Percentiles rank a stretch among this genome's conserved stretches.
These are phyloP conservation scores for Euzophera pinguis DNA, from an alignment of 2,888 invertebrate genomes.

Conservation along the genomic window DNA sequence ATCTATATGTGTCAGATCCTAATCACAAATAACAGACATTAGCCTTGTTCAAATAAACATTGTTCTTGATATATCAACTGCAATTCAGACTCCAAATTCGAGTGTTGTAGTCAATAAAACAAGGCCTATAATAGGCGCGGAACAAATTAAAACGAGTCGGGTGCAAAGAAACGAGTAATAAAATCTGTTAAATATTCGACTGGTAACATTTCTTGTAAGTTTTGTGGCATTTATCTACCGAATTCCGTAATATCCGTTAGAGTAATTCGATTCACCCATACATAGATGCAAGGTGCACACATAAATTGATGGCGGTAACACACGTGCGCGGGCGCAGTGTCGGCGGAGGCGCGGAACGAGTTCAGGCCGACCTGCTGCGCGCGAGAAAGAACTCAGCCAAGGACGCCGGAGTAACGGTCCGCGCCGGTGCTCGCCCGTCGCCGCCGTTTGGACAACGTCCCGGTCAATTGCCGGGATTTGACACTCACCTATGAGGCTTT, in stretches of 20 bases:
- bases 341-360: conserved; percentile 66
- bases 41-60: too few relatives aligned
- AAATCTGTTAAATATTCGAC: conserved; percentile 9
- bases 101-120: neutral
- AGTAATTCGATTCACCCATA: conserved; percentile 56
- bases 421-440: conserved; percentile 30
- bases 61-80: too few relatives aligned
- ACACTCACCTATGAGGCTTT: too few relatives aligned
- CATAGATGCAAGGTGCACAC: conserved; percentile 19
- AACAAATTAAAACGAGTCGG: conserved; percentile 1
- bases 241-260: conserved; percentile 78
- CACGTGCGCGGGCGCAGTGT: conserved; percentile 62
- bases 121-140: neutral
- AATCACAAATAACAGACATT: too few relatives aligned
- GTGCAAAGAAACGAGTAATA: conserved; percentile 8
- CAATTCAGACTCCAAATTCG: too few relatives aligned
- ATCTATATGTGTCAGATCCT: too few relatives aligned
- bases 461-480: conserved; percentile 15
- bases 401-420: conserved; percentile 76
- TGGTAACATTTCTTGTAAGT: conserved; percentile 30
- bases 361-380: conserved; percentile 71
- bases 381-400: conserved; percentile 79
- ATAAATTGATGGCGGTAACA: conserved; percentile 36
- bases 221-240: conserved; percentile 59
- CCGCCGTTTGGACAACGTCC: conserved; percentile 15